A percentile compares a stretch with the other conserved stretches of the same genome.
Conservation (phyloP, 1,140 invertebrate species). For the Lordiphosa stackelbergi region DNA sequence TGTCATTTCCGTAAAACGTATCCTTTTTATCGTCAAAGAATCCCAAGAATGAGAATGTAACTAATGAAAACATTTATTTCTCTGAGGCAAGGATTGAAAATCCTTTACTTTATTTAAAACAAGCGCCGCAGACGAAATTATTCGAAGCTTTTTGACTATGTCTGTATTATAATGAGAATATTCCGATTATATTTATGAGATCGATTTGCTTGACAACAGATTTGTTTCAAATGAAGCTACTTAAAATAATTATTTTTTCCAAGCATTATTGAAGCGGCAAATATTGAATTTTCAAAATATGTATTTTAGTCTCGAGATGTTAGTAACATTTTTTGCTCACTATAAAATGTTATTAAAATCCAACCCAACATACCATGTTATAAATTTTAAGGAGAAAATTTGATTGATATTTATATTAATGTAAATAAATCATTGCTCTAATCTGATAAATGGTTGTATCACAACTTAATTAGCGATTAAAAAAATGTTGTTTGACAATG, state of each 20-base stretch:
- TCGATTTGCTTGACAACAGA: not conserved
- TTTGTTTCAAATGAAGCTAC: slow-evolving; percentile 4
- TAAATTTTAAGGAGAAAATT: not conserved
- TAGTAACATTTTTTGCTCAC: slow-evolving; percentile 69
- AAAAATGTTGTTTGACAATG: too few relatives aligned
- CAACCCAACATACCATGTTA: not conserved
- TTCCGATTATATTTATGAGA: too few relatives aligned
- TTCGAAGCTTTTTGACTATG: too few relatives aligned
- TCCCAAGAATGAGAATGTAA: too few relatives aligned
- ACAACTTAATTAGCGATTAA: too few relatives aligned
- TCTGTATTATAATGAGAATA: too few relatives aligned
- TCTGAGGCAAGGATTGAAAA: too few relatives aligned
- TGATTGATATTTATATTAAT: not conserved
- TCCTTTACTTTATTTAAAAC: too few relatives aligned
- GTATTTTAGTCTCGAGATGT: slow-evolving; percentile 13
- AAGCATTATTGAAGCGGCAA: not conserved
- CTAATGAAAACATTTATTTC: too few relatives aligned
- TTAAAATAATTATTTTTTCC: slow-evolving; percentile 7
- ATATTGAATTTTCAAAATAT: slow-evolving; percentile 5
- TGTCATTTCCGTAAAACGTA: too few relatives aligned
- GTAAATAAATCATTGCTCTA: slow-evolving; percentile 11
- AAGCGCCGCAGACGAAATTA: too few relatives aligned
- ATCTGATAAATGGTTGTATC: not conserved
- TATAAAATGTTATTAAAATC: slow-evolving; percentile 50
- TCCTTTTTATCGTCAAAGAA: too few relatives aligned